Evolutionary conservation across 2,888 invertebrate species (phyloP).

Genomic region (Frankliniella intonsa): DNA sequence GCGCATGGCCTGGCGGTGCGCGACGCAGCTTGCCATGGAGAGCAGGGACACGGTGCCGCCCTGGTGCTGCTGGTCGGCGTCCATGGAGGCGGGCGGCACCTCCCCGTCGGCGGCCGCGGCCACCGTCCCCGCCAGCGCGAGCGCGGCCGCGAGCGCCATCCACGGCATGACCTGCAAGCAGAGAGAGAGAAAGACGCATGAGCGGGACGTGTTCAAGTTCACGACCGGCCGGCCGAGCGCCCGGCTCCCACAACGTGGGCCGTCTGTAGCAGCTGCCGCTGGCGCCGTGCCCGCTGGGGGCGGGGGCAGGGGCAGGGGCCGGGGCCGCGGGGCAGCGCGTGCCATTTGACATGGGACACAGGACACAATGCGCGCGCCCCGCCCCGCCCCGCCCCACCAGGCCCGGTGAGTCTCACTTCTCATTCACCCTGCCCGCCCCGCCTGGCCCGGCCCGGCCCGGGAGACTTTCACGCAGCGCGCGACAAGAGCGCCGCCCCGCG

Average conservation of each 20-base stretch:
- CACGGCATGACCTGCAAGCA: neutral
- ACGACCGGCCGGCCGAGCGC: neutral
- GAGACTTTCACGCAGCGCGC: neutral
- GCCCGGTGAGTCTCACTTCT: neutral
- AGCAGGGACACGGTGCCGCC: neutral
- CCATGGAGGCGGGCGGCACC: neutral
- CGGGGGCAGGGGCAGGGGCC: neutral
- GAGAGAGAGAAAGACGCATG: neutral
- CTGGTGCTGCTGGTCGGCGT: neutral
- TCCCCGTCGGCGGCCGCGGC: neutral
- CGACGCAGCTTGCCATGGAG: neutral
- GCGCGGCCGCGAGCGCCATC: neutral
- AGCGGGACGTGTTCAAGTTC: neutral
- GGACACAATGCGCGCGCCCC: neutral
- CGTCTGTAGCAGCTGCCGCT: neutral
- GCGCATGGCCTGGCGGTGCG: neutral
- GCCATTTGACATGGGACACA: neutral
- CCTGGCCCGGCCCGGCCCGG: neutral
- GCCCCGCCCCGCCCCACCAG: neutral
- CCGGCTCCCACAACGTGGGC: neutral
- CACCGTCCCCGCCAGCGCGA: neutral
- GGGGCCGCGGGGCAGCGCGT: neutral
- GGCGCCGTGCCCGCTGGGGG: too few relatives aligned
- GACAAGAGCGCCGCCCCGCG: too few relatives aligned
- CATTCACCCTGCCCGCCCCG: neutral